Evolutionary conservation across 2,888 invertebrate genomes (phyloP), one percentile per base, ranked within the genome.

Genomic region (Flexamia atlantica): DNA sequence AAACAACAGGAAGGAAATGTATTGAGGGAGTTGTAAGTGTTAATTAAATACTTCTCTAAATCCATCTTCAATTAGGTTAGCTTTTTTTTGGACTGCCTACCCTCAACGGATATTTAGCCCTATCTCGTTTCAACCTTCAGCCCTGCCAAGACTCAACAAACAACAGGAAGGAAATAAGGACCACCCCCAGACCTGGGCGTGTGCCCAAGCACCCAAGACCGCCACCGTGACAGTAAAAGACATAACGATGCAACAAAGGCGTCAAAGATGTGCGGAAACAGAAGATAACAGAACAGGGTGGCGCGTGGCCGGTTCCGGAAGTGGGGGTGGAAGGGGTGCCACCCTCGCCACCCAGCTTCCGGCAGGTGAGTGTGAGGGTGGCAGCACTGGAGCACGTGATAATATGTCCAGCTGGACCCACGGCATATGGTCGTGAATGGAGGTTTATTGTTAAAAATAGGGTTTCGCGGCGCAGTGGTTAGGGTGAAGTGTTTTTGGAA

Each of bases 371-470:
- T 28, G 46, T 30, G 57, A 50, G 42, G 46, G 46, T 30, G 57
- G 46, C n/a, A 46, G 7, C 46, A 46, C 12, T 23, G 76, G 23
- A 23, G 25, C 76, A 76, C 76, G 76, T 76, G 76, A 23, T 50
- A 28, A 20, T 2, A 17, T 42, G 25, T 1, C 46, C 76, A 76
- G 76, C 76, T 76, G 76, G 76, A 76, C 76, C 76, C 20, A 30
- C 2, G 14, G 42, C 72, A 72, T 72, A 20, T 72, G 72, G 72
- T 40, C 42, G 12, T 23, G 72, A 72, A 72, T 76, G 76, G 76
- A 42, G 72, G 50, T 76, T 76, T 76, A 50, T 76, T 50, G 40
- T 76, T n/a, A 76, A 76, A 46, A 72, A 76, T 46, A 28, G 20
- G 2, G 28, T 42, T 36, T 20, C 40, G 5, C 42, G 9, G 40